phyloP scores from a whole-genome alignment of 2,888 invertebrate species.

The Phortica okadai region DNA sequence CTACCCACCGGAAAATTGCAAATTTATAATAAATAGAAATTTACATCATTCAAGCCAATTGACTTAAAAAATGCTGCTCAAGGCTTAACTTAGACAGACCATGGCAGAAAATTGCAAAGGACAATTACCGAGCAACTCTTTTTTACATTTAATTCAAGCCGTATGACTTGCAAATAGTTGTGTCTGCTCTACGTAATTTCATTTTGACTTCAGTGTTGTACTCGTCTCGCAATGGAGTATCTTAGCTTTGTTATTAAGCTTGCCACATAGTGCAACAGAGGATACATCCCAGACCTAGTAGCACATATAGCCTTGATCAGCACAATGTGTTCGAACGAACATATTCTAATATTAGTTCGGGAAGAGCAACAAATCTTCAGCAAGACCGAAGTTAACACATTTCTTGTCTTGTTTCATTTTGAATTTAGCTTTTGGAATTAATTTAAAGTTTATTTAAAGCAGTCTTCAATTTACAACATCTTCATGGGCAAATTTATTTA shows the following conservation, averaged over 20 bases:
- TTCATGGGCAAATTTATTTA: slow-evolving; percentile 42
- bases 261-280: too few species aligned
- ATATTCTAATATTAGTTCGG: too few species aligned
- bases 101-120: neutral
- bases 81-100: neutral
- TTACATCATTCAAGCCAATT: slow-evolving; percentile 28
- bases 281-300: too few species aligned
- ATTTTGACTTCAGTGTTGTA: neutral
- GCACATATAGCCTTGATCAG: too few species aligned
- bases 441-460: neutral
- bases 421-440: neutral
- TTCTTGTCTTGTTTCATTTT: neutral
- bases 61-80: neutral
- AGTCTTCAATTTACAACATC: neutral
- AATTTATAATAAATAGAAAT: slow-evolving; percentile 59
- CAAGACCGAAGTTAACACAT: too few species aligned
- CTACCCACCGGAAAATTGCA: slow-evolving; percentile 42
- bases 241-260: too few species aligned
- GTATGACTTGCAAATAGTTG: neutral
- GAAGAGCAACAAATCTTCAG: too few species aligned
- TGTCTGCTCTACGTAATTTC: neutral
- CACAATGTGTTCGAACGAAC: too few species aligned
- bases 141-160: slow-evolving; percentile 14
- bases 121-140: slow-evolving; percentile 28
- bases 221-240: neutral